Conservation (phyloP, 2,797 vertebrate species). For the Lagodon rhomboides region DNA sequence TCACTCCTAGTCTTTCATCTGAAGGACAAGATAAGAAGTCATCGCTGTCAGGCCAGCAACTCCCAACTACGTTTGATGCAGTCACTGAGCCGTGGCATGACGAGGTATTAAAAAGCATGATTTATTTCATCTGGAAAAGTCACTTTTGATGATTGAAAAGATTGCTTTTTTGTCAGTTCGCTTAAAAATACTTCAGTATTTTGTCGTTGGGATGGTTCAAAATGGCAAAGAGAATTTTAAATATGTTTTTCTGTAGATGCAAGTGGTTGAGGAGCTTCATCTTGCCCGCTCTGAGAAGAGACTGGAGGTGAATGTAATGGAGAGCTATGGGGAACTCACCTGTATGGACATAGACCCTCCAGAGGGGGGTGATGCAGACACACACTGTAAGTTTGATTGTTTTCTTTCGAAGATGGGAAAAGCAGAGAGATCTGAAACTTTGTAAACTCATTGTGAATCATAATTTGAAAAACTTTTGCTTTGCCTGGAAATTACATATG, state of each 20-base stretch:
- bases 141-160: not conserved
- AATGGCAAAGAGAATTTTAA: constrained; percentile 10
- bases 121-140: not conserved
- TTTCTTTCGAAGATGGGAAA: not conserved
- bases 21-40: constrained; percentile 17
- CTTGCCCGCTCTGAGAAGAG: constrained; percentile 88
- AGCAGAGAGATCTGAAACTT: not conserved
- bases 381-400: constrained; percentile 35
- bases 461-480: not conserved
- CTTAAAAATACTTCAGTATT: not conserved
- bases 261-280: constrained; percentile 91
- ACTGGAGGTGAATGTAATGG: constrained; percentile 84
- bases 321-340: constrained; percentile 91
- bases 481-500: not conserved
- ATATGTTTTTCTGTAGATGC: constrained; percentile 81
- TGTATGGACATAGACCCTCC: constrained; percentile 92
- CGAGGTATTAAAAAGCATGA: constrained; percentile 61
- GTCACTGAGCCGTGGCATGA: constrained; percentile 1
- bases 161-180: not conserved
- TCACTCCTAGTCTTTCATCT: not conserved
- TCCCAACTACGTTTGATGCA: not conserved
- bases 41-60: not conserved
- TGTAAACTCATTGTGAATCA: accelerated
- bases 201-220: not conserved
- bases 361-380: constrained; percentile 47